Evolutionary conservation across 2,797 vertebrate genomes (phyloP).

Genomic region (Rhabdophis nuchalis): DNA sequence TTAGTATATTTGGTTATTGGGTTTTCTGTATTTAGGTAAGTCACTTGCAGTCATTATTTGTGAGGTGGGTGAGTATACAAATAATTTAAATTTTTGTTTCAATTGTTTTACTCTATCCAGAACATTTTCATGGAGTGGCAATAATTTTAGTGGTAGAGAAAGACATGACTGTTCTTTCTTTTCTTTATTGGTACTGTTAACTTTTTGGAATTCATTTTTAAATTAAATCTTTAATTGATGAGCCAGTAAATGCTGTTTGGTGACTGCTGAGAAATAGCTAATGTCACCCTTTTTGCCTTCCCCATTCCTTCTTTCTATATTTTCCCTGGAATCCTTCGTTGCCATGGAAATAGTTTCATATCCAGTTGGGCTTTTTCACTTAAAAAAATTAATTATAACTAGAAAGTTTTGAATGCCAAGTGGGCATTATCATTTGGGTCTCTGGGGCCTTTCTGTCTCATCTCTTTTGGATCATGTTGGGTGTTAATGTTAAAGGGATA

Average conservation of each 20-base stretch:
- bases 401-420: slow-evolving; percentile 10
- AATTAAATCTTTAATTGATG: slow-evolving; percentile 58
- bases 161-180: slow-evolving; percentile 20
- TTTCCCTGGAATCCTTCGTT: slow-evolving; percentile 49
- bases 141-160: slow-evolving; percentile 7
- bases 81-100: neutral
- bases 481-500: slow-evolving; percentile 32
- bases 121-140: neutral
- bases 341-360: slow-evolving; percentile 63
- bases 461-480: neutral
- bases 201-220: slow-evolving; percentile 29
- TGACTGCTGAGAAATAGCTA: slow-evolving; percentile 65
- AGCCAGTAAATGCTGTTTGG: slow-evolving; percentile 58
- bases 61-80: neutral
- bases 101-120: neutral
- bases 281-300: slow-evolving; percentile 38
- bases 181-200: neutral
- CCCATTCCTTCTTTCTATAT: slow-evolving; percentile 51
- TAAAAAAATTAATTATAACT: neutral
- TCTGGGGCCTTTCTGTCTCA: slow-evolving; percentile 26
- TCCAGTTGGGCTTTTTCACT: slow-evolving; percentile 46
- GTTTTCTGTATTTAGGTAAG: neutral
- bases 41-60: neutral
- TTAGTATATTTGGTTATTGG: neutral
- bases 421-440: slow-evolving; percentile 29